Evolutionary conservation across 1,140 invertebrate genomes (phyloP), one percentile per base, ranked within the genome.

Genomic region (Macrosteles quadrilineatus): DNA sequence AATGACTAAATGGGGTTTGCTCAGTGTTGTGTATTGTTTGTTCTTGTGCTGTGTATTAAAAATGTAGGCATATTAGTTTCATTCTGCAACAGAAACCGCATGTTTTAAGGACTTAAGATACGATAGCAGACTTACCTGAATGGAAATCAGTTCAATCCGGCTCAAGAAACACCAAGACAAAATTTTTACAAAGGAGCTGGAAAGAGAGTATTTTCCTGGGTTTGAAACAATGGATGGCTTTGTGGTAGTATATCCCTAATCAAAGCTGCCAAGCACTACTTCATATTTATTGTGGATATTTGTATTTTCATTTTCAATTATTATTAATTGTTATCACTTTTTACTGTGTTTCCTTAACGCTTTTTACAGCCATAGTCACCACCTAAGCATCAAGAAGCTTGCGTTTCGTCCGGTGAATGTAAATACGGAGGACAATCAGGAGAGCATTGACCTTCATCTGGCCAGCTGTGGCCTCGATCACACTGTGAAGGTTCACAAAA

Each of bases 381-480:
- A 95, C 80, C 81, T 89, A 69, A 88, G 90, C 6, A 90, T 97
- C 0, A 93, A 87, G 75, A 85, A 88, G 74, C 79, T 97, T 21
- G 79, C 82, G 53, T 97, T 96, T 82, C 82, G 88, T 65, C 91
- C 90, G 12, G n/a, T n/a, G 11, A 17, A 53, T 71, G 65, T 45
- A 31, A 64, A 76, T 30, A 64, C 76, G 55, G 66, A 76, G 25
- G 19, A 36, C 77, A 76, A 81, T 2, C 40, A 66, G 25, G 3
- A 17, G 25, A 19, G 27, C 0, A 21, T 14, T 75, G 79, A 77
- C 72, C 68, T 89, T 50, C 86, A 90, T 75, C 76, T 94, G 55
- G 91, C 91, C 9, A 91, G 89, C 76, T 91, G 90, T 79, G 85
- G 90, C 57, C 82, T 83, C 63, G 91, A 93, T 81, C 79, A 86